A percentile compares a stretch with the other conserved stretches of the same genome.
These are phyloP conservation scores for Herminia tarsipennalis DNA, from an alignment of 2,888 invertebrate species.

Conservation along the genomic window DNA sequence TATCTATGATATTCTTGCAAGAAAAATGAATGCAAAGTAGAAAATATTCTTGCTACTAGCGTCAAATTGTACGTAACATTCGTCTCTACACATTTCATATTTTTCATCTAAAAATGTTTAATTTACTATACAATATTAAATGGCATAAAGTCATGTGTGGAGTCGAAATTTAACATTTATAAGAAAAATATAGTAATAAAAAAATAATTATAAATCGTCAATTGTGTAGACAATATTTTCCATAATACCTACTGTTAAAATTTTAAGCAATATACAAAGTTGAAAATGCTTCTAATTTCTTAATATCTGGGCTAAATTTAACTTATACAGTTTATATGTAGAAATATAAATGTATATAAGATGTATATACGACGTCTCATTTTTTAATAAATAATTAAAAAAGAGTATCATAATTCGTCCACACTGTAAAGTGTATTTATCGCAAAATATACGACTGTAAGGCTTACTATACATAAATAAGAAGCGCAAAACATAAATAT, in stretches of 20 bases:
- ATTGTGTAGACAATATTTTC: slow-evolving; percentile 79
- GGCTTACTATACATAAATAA: slow-evolving; percentile 33
- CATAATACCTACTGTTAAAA: slow-evolving; percentile 35
- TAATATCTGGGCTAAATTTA: slow-evolving; percentile 29
- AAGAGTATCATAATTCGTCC: slow-evolving; percentile 77
- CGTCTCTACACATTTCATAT: slow-evolving; percentile 3
- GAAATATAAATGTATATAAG: slow-evolving; percentile 35
- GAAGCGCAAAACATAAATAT: slow-evolving; percentile 14
- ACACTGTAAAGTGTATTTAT: slow-evolving; percentile 69
- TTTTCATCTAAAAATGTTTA: not conserved
- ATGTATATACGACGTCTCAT: slow-evolving; percentile 34
- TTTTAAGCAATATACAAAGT: slow-evolving; percentile 38
- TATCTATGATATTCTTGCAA: slow-evolving; percentile 12
- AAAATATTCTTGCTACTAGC: slow-evolving; percentile 17
- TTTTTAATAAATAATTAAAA: slow-evolving; percentile 36
- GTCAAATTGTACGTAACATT: slow-evolving; percentile 1
- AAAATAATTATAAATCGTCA: slow-evolving; percentile 57
- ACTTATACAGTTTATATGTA: slow-evolving; percentile 26
- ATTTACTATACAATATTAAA: not conserved
- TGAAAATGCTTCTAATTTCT: slow-evolving; percentile 34
- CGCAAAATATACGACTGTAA: slow-evolving; percentile 49
- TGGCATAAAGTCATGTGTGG: not conserved
- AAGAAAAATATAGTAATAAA: slow-evolving; percentile 12
- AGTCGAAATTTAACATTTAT: slow-evolving; percentile 6
- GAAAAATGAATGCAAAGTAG: slow-evolving; percentile 13